Conservation (phyloP, 2,888 invertebrate species). For the Cantharis lateralis region DNA sequence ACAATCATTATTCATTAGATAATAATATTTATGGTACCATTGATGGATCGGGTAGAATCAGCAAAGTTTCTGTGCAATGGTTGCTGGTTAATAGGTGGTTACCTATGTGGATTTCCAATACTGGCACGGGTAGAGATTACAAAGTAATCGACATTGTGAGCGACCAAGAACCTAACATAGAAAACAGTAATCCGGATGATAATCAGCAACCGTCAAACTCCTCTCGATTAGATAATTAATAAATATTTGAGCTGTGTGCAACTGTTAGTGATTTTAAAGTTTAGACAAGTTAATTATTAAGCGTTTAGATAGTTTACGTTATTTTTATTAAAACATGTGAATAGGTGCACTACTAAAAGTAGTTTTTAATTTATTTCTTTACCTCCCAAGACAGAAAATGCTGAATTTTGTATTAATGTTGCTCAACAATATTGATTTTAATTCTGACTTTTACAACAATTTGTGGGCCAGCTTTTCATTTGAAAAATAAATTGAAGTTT, state of each 20-base stretch:
- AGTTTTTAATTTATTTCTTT: neutral
- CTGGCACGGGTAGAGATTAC: slow-evolving; percentile 59
- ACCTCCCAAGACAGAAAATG: neutral
- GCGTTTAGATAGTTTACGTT: neutral
- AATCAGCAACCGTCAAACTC: slow-evolving; percentile 15
- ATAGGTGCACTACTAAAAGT: neutral
- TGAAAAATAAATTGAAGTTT: neutral
- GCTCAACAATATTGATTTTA: neutral
- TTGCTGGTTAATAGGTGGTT: slow-evolving; percentile 70
- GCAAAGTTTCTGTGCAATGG: slow-evolving; percentile 68
- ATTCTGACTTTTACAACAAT: neutral
- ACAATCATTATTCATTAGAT: slow-evolving; percentile 50
- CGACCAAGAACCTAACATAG: slow-evolving; percentile 2
- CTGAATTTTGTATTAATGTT: neutral
- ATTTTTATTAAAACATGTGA: neutral
- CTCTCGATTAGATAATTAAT: slow-evolving; percentile 10
- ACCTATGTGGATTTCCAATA: slow-evolving; percentile 64
- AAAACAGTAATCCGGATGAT: slow-evolving; percentile 5
- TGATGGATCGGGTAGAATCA: slow-evolving; percentile 58
- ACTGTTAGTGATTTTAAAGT: neutral
- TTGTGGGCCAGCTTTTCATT: neutral
- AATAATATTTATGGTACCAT: slow-evolving; percentile 51
- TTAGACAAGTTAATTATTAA: neutral
- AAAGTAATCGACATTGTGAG: slow-evolving; percentile 57
- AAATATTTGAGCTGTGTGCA: slow-evolving; percentile 18